Evolutionary conservation across 2,888 invertebrate species (phyloP), one percentile per base, ranked within the genome.

Genomic region (Tachina grossa): DNA sequence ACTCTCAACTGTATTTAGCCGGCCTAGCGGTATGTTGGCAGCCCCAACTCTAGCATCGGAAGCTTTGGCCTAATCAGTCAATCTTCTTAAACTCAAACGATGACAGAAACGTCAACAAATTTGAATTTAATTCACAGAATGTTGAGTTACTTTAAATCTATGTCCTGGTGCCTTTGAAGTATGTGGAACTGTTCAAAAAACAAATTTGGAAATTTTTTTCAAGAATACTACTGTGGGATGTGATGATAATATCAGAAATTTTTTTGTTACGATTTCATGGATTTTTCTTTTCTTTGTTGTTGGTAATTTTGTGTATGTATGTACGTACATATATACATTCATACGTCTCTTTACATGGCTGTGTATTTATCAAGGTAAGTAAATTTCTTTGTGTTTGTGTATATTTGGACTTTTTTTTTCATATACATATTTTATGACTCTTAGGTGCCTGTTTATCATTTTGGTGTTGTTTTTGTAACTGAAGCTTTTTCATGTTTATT

Each of bases 371-470:
- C 9, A 9, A 66, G n/a, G 4, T n/a, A 66, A 49, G 11, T n/a
- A 49, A 31, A 49, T 14, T 66, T 31, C 2, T 66, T 10, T 63
- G 16, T 41, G 45, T 51, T 13, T 14, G 49, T 22, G 10, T 45
- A 14, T 47, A 22, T 39, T 53, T 63, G 49, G 6, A 49, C 6
- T 51, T 39, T 31, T 66, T 14, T 41, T 41, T 51, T 71, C 19
- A 51, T 68, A 59, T 53, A 43, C 51, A 68, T 85, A 65, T 78
- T 85, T 69, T 81, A 78, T 78, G 65, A 55, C 49, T 79, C 72
- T 79, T 76, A 79, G 83, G 85, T 85, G 85, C 80, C 80, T 84
- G 80, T 77, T 81, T 80, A 80, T 66, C 69, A 76, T 45, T 49
- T 22, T 71, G 63, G 31, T 68, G 66, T 66, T 72, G 53, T 43